Evolutionary conservation across 2,113 vertebrate species (phyloP).

Genomic region (Ammodytes dubius): DNA sequence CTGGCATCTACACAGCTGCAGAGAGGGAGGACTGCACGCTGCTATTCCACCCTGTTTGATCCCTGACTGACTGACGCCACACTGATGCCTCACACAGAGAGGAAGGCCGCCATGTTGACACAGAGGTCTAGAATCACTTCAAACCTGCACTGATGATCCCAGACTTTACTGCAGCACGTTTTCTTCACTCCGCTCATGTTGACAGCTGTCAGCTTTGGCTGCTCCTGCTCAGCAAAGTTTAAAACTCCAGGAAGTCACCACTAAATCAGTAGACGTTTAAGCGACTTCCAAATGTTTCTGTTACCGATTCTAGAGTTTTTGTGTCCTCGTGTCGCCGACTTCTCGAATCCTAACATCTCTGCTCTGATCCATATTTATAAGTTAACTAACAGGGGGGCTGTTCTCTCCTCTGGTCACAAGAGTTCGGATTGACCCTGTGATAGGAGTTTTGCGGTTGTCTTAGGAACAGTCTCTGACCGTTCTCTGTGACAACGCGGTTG

Average conservation of each 20-base stretch:
- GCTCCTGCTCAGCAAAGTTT: not conserved
- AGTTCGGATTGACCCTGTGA: conserved; percentile 2
- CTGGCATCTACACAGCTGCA: conserved; percentile 79
- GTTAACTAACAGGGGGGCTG: not conserved
- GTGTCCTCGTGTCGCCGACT: not conserved
- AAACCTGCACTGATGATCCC: not conserved
- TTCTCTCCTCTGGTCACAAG: not conserved
- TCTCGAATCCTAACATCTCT: not conserved
- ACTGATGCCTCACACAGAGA: conserved; percentile 1
- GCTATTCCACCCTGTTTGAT: conserved; percentile 93
- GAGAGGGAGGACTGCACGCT: conserved; percentile 93
- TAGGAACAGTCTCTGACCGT: not conserved
- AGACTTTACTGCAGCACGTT: conserved; percentile 21
- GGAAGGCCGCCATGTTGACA: not conserved
- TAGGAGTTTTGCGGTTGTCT: not conserved
- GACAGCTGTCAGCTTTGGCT: not conserved
- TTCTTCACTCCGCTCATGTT: conserved; percentile 1
- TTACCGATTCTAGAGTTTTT: conserved; percentile 24
- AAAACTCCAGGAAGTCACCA: conserved; percentile 14
- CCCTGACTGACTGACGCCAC: not conserved
- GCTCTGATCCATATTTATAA: conserved; percentile 18
- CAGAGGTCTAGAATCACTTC: conserved; percentile 1
- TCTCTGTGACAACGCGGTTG: not conserved
- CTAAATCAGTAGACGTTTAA: not conserved
- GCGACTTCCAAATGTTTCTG: conserved; percentile 22